phyloP scores from a whole-genome alignment of 2,888 invertebrate genomes.

The Eupeodes latifasciatus region DNA sequence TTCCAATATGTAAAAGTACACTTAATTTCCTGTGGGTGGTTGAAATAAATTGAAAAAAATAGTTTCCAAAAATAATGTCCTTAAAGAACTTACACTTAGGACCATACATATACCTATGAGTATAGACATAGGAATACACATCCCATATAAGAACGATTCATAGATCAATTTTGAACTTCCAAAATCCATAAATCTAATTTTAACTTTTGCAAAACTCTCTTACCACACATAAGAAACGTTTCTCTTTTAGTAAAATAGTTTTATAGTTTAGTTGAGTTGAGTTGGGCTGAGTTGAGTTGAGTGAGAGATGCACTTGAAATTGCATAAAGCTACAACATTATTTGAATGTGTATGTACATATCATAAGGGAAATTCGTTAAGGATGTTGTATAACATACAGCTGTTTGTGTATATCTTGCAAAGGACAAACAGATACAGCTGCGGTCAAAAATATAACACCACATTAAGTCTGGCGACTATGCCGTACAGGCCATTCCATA shows the following conservation, averaged over 20 bases:
- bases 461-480: too few relatives aligned
- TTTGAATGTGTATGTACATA: not conserved
- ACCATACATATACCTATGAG: too few relatives aligned
- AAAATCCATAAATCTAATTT: constrained; percentile 73
- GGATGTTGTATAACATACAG: not conserved
- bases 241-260: constrained; percentile 30
- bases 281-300: not conserved
- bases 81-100: constrained; percentile 7
- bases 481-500: too few relatives aligned
- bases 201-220: constrained; percentile 57
- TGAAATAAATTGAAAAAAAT: constrained; percentile 39
- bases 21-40: constrained; percentile 58
- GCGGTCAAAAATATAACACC: too few relatives aligned
- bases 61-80: constrained; percentile 64
- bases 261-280: not conserved
- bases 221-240: constrained; percentile 52
- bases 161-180: constrained; percentile 73
- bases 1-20: not conserved
- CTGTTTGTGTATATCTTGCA: not conserved
- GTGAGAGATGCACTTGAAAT: constrained; percentile 36
- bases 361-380: not conserved
- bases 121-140: constrained; percentile 51
- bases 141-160: constrained; percentile 65
- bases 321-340: not conserved
- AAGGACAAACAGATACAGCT: constrained; percentile 7